Conservation (phyloP, 2,888 invertebrate species). For the Dastarcus helophoroides region DNA sequence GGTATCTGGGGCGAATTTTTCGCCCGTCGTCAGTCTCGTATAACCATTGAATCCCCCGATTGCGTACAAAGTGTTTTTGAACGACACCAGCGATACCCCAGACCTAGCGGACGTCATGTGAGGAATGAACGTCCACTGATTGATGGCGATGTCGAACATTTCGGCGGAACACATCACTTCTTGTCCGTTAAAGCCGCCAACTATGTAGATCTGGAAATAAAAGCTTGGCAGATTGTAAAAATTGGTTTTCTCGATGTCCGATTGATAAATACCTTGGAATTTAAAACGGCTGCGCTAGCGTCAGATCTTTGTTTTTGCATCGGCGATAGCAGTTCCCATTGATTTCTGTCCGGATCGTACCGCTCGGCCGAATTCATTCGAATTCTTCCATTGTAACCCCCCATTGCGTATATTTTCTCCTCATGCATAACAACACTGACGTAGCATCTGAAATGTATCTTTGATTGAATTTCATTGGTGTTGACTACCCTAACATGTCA, state of each 20-base stretch:
- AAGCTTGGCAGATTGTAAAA: slow-evolving; percentile 1
- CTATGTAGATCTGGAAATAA: slow-evolving; percentile 53
- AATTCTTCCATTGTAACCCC: slow-evolving; percentile 68
- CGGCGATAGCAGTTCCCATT: slow-evolving; percentile 65
- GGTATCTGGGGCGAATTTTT: slow-evolving; percentile 35
- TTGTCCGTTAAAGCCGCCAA: slow-evolving; percentile 71
- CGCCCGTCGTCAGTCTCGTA: slow-evolving; percentile 54
- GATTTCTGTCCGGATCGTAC: slow-evolving; percentile 63
- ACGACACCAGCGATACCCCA: slow-evolving; percentile 61
- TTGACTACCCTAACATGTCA: too few species aligned
- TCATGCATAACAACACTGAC: slow-evolving; percentile 62
- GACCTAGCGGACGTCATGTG: slow-evolving; percentile 64
- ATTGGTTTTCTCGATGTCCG: neutral
- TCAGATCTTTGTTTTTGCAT: slow-evolving; percentile 71
- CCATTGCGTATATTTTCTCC: slow-evolving; percentile 68
- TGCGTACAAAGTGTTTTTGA: slow-evolving; percentile 57
- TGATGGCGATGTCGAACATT: slow-evolving; percentile 54
- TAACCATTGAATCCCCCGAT: slow-evolving; percentile 74
- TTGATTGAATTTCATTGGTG: too few species aligned
- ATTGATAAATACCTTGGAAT: slow-evolving; percentile 43
- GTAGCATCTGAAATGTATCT: slow-evolving; percentile 54
- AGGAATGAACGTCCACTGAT: slow-evolving; percentile 62
- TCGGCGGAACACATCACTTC: slow-evolving; percentile 66
- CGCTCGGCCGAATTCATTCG: slow-evolving; percentile 69
- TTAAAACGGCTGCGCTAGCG: slow-evolving; percentile 59